These are phyloP conservation scores for Amphilophus citrinellus DNA, from an alignment of 2,113 vertebrate species.

Conservation along the genomic window DNA sequence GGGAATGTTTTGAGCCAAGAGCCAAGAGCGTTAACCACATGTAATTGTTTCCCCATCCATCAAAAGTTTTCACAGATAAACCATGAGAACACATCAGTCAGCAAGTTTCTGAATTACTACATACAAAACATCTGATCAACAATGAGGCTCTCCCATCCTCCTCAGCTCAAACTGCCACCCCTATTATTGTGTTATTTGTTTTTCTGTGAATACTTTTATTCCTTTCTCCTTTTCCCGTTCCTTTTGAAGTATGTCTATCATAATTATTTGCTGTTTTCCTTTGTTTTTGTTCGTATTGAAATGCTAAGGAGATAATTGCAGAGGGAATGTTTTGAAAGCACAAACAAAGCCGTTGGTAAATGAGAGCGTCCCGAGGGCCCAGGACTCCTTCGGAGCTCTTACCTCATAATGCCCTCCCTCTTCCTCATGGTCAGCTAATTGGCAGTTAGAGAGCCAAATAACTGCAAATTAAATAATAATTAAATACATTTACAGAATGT, in stretches of 20 bases:
- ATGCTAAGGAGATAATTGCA: constrained; percentile 69
- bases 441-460: constrained; percentile 26
- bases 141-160: constrained; percentile 37
- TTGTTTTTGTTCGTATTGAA: constrained; percentile 66
- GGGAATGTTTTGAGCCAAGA: constrained; percentile 33
- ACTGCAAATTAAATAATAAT: constrained; percentile 29
- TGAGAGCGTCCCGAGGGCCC: constrained; percentile 40
- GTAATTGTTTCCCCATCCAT: constrained; percentile 54
- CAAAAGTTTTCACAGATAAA: constrained; percentile 47
- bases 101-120: constrained; percentile 24
- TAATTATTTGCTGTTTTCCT: constrained; percentile 63
- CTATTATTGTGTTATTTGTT: constrained; percentile 28
- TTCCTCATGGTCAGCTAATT: constrained; percentile 34
- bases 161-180: constrained; percentile 15
- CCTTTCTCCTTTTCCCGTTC: constrained; percentile 15
- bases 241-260: constrained; percentile 64
- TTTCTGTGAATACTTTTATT: constrained; percentile 33
- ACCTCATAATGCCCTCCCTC: constrained; percentile 9
- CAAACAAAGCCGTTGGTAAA: constrained; percentile 46
- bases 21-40: background rate
- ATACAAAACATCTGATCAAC: constrained; percentile 33
- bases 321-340: constrained; percentile 61
- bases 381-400: constrained; percentile 35
- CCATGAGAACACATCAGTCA: constrained; percentile 25
- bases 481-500: background rate